Evolutionary conservation across 2,113 vertebrate genomes (phyloP), one percentile per base, ranked within the genome.

Genomic region (Colinus virginianus): DNA sequence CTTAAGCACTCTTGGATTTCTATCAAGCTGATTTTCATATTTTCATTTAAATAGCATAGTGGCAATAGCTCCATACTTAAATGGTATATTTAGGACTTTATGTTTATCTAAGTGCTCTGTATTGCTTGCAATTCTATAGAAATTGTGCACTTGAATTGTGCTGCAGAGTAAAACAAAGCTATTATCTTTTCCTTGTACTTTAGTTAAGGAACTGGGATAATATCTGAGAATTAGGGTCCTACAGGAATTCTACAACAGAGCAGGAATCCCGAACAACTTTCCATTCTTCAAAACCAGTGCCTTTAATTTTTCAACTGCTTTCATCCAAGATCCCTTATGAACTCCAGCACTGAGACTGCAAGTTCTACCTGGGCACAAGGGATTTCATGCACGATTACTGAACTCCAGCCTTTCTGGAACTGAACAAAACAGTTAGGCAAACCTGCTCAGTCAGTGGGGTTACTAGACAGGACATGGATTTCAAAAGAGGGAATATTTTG

Each of bases 361-460:
- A n/a, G 30, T 11, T 55, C 21, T 43, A 0, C 15, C 40, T 32
- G 11, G 51, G 9, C 20, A 36, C 21, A 3, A 4, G 5, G 21
- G 6, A 26, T 67, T 25, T 23, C 11, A 2, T 36, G 49, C 0
- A 0, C 14, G 25, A 14, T 26, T 15, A 2, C 20, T 45, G 48
- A 42, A 10, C 13, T 46, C 21, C 13, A 21, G 28, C 15, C 18
- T 36, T 1, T 40, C n/a, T 59, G 55, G 7, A 58, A 17, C 23
- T 28, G 9, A 56, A 62, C 1, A 2, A 7, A 46, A 2, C 7
- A 46, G 2, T 34, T 74, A 18, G 0, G 42, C 17, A 32, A 43
- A 43, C 14, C 12, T 21, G 0, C 22, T 83, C n/a, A 28, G 14
- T 22, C 11, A 1, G 0, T 21, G 30, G 13, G 4, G 4, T 45